phyloP scores from a whole-genome alignment of 2,888 invertebrate species.

The Rhimphoctona megacephalus region DNA sequence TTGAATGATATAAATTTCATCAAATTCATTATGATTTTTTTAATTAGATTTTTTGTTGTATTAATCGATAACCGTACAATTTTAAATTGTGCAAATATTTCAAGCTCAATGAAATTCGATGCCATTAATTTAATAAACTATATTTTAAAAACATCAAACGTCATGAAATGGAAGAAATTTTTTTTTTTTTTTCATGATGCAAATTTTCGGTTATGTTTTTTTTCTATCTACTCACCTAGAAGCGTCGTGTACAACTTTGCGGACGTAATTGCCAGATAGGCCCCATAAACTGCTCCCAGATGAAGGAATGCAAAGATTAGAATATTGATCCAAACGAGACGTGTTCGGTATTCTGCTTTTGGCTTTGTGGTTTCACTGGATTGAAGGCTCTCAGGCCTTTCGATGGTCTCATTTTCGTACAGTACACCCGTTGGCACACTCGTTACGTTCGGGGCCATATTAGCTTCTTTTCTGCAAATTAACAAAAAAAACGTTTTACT shows the following conservation, averaged over 20 bases:
- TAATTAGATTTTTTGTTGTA: no score
- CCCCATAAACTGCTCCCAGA: slow-evolving; percentile 90
- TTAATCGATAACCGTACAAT: background rate
- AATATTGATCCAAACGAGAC: slow-evolving; percentile 93
- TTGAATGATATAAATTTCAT: background rate
- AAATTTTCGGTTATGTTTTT: background rate
- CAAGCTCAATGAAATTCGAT: background rate
- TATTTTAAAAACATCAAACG: background rate
- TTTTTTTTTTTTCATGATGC: background rate
- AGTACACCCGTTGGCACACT: slow-evolving; percentile 83
- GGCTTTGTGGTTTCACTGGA: slow-evolving; percentile 45
- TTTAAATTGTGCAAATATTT: background rate
- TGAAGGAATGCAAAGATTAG: slow-evolving; percentile 92
- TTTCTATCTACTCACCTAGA: slow-evolving; percentile 88
- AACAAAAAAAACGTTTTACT: background rate
- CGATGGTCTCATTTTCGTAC: slow-evolving; percentile 80
- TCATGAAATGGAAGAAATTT: background rate
- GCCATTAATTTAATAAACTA: background rate
- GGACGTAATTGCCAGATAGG: slow-evolving; percentile 90
- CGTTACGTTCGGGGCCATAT: slow-evolving; percentile 85
- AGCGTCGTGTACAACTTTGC: slow-evolving; percentile 90
- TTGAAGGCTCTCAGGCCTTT: slow-evolving; percentile 62
- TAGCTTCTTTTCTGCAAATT: slow-evolving; percentile 70
- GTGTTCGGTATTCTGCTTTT: slow-evolving; percentile 73
- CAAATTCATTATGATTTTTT: background rate